Percentiles rank a stretch among this genome's conserved stretches.
Conservation (phyloP, 2,888 invertebrate genomes). For the Lutraria lutraria region DNA sequence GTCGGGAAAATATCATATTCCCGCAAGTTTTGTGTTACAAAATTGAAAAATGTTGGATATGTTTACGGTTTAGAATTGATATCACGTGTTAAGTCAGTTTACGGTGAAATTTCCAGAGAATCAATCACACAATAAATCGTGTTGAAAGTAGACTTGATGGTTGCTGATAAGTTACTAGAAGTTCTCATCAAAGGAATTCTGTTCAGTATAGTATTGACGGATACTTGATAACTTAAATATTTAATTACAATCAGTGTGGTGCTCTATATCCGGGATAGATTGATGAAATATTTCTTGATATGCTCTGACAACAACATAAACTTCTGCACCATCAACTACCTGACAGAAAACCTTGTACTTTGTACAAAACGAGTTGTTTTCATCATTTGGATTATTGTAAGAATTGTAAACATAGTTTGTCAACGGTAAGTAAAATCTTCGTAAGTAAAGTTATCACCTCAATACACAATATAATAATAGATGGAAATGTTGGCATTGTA, state of each 20-base stretch:
- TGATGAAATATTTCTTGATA: neutral
- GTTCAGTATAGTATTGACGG: neutral
- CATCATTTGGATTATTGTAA: too few species aligned
- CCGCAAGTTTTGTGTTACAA: neutral
- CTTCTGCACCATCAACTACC: neutral
- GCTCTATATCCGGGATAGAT: neutral
- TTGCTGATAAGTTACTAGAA: neutral
- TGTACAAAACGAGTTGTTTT: too few species aligned
- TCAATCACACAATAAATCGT: neutral
- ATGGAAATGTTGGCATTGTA: too few species aligned
- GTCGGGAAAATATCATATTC: neutral
- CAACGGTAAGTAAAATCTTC: too few species aligned
- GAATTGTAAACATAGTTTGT: too few species aligned
- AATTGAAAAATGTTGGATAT: neutral
- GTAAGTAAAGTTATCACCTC: too few species aligned
- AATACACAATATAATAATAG: too few species aligned
- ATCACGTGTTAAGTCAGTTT: neutral
- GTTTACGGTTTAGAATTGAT: neutral
- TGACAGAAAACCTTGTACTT: too few species aligned
- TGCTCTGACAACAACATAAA: neutral
- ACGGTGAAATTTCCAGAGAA: neutral
- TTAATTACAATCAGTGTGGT: neutral
- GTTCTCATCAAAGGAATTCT: neutral
- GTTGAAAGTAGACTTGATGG: conserved; percentile 3
- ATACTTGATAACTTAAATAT: conserved; percentile 10